Conservation (phyloP, 2,797 vertebrate genomes). For the Neosalanx taihuensis region DNA sequence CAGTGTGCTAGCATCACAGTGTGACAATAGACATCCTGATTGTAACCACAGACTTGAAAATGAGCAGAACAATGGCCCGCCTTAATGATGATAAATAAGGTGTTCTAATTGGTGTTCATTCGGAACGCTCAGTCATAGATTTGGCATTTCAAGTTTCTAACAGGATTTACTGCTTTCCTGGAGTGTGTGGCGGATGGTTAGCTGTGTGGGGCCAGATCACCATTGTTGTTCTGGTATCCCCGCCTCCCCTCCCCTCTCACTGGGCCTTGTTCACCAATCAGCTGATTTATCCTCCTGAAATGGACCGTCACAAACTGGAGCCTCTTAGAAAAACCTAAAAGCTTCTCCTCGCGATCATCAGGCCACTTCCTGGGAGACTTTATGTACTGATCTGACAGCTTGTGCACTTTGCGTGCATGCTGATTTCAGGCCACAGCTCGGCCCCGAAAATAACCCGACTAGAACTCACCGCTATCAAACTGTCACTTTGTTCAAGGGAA, state of each 20-base stretch:
- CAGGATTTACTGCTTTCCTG: constrained; percentile 59
- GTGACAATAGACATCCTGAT: constrained; percentile 74
- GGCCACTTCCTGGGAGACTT: constrained; percentile 30
- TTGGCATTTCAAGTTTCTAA: constrained; percentile 65
- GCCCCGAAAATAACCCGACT: not conserved
- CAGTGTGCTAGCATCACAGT: constrained; percentile 65
- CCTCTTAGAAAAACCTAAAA: constrained; percentile 51
- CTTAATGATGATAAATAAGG: constrained; percentile 76
- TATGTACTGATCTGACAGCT: constrained; percentile 18
- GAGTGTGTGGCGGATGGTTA: constrained; percentile 17
- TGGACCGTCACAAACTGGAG: constrained; percentile 42
- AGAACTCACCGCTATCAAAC: constrained; percentile 9
- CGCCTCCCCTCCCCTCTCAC: constrained; percentile 5
- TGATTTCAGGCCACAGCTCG: not conserved
- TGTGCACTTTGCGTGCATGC: constrained; percentile 9
- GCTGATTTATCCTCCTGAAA: constrained; percentile 59
- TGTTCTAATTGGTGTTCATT: constrained; percentile 71
- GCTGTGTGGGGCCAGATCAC: constrained; percentile 22
- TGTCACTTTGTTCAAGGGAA: not conserved
- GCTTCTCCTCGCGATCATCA: constrained; percentile 33
- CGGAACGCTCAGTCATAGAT: constrained; percentile 59
- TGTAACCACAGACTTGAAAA: constrained; percentile 69
- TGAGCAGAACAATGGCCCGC: constrained; percentile 70
- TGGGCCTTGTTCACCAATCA: constrained; percentile 25
- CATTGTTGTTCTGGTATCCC: constrained; percentile 44